A percentile compares a stretch with the other conserved stretches of the same genome.
Evolutionary conservation across 2,113 vertebrate genomes (phyloP).

Genomic region (Pterocles burchelli): DNA sequence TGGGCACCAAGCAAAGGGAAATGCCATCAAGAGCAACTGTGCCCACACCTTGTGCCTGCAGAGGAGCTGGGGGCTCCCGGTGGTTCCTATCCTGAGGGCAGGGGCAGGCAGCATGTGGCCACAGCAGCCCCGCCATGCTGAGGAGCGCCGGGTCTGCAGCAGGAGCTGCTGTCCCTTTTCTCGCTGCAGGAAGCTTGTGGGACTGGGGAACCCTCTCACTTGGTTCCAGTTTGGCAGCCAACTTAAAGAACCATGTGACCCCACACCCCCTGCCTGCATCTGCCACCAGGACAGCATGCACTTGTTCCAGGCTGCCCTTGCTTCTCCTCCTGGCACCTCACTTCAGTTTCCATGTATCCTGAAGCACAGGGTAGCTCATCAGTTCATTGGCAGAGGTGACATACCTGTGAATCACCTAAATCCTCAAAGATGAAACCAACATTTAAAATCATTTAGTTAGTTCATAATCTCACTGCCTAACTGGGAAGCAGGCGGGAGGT

Average conservation of each 20-base stretch:
- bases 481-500: neutral
- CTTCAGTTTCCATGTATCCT: neutral
- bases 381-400: neutral
- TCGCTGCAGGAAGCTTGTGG: neutral
- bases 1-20: neutral
- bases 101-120: neutral
- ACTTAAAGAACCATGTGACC: no score
- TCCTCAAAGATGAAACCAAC: neutral
- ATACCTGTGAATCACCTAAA: neutral
- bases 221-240: neutral
- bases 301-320: neutral
- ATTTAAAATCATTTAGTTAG: neutral
- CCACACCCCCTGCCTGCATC: no score
- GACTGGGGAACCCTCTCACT: neutral
- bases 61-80: neutral
- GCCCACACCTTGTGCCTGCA: neutral
- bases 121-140: rapidly evolving
- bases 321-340: neutral
- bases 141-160: neutral
- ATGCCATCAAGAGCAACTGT: neutral
- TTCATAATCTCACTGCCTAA: neutral
- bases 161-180: neutral
- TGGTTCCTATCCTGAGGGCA: neutral
- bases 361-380: neutral
- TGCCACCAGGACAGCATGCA: rapidly evolving